Percentiles rank a stretch among this genome's conserved stretches.
Conservation (phyloP, 2,113 vertebrate species). For the Piliocolobus tephrosceles region DNA sequence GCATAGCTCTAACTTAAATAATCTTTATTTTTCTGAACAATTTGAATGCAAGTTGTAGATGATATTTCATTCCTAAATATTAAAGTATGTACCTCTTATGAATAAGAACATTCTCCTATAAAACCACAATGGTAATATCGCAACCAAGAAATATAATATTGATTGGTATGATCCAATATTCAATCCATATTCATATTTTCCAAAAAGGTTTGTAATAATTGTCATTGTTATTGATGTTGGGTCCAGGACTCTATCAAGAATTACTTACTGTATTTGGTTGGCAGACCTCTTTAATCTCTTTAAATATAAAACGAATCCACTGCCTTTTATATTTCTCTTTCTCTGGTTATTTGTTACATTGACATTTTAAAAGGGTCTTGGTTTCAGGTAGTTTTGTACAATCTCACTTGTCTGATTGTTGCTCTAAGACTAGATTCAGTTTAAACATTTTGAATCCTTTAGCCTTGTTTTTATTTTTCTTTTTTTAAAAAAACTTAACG, state of each 20-base stretch:
- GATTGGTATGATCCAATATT: not conserved
- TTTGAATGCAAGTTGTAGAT: not conserved
- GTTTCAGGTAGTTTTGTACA: not conserved
- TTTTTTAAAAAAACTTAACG: too few species aligned
- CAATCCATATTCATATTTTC: not conserved
- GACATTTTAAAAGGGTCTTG: not conserved
- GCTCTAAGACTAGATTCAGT: not conserved
- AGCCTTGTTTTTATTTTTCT: not conserved
- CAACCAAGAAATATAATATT: not conserved
- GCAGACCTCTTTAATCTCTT: not conserved
- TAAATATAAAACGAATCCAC: not conserved
- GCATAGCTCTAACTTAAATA: not conserved
- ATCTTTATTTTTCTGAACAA: not conserved
- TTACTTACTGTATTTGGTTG: not conserved
- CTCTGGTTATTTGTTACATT: not conserved
- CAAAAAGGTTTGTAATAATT: not conserved
- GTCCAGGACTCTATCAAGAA: not conserved
- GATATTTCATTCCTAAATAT: not conserved
- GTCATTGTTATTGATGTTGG: not conserved
- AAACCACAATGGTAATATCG: not conserved
- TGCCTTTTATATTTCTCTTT: not conserved
- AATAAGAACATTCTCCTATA: not conserved
- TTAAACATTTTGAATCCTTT: not conserved
- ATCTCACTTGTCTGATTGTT: not conserved
- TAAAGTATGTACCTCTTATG: not conserved